phyloP scores from a whole-genome alignment of 2,888 invertebrate species.

The Mallateleia sp. region DNA sequence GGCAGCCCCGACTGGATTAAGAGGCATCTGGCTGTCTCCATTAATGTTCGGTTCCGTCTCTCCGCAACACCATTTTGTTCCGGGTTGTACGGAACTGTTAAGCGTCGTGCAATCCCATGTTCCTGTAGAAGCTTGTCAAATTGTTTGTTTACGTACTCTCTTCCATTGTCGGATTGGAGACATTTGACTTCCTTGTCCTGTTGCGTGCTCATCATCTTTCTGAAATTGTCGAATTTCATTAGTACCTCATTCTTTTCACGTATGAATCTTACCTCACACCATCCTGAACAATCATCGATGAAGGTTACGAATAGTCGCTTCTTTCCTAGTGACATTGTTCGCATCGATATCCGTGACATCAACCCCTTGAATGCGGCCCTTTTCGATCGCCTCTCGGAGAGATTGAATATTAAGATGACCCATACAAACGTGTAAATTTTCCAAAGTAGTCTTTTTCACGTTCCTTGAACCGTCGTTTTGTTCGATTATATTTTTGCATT shows the following conservation, averaged over 20 bases:
- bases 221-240: slow-evolving; percentile 71
- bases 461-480: too few species aligned
- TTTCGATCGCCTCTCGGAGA: too few species aligned
- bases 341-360: too few species aligned
- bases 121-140: slow-evolving; percentile 78
- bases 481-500: too few species aligned
- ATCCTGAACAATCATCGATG: slow-evolving; percentile 72
- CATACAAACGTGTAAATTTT: too few species aligned
- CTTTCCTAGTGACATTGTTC: too few species aligned
- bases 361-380: too few species aligned
- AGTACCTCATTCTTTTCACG: slow-evolving; percentile 74
- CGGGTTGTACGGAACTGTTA: slow-evolving; percentile 61
- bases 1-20: slow-evolving; percentile 76
- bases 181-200: slow-evolving; percentile 74
- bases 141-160: slow-evolving; percentile 72
- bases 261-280: slow-evolving; percentile 68
- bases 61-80: slow-evolving; percentile 83
- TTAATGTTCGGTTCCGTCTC: slow-evolving; percentile 79
- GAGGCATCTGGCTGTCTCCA: slow-evolving; percentile 50
- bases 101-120: slow-evolving; percentile 76
- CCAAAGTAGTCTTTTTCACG: too few species aligned
- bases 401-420: too few species aligned
- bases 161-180: slow-evolving; percentile 79
- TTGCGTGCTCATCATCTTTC: slow-evolving; percentile 66
- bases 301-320: slow-evolving; percentile 79